Percentiles rank a stretch among this genome's conserved stretches.
Evolutionary conservation across 2,888 invertebrate genomes (phyloP).

Genomic region (Cepaea hortensis): DNA sequence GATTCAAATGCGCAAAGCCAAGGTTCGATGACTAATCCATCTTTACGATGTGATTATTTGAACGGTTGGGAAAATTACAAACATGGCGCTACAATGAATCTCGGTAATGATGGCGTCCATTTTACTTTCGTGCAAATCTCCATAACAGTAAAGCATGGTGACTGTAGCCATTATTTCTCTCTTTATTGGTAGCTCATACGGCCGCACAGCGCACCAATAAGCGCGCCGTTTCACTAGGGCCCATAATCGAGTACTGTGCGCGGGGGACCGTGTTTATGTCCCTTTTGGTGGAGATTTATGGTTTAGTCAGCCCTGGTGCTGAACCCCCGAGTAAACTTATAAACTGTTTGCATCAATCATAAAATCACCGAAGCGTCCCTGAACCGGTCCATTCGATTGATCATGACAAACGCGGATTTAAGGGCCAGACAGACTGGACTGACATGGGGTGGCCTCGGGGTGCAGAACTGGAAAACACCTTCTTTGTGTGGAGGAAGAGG

Average conservation of each 20-base stretch:
- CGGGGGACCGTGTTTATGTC: background rate
- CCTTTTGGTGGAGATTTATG: background rate
- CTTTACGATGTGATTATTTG: too few relatives aligned
- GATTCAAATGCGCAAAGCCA: too few relatives aligned
- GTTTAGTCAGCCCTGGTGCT: background rate
- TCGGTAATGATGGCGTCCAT: background rate
- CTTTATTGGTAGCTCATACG: too few relatives aligned
- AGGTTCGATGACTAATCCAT: too few relatives aligned
- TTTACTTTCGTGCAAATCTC: background rate
- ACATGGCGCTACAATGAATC: too few relatives aligned
- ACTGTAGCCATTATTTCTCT: too few relatives aligned
- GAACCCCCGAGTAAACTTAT: background rate
- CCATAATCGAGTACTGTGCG: background rate
- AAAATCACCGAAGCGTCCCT: conserved; percentile 8
- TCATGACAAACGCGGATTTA: conserved; percentile 5
- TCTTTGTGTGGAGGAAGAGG: too few relatives aligned
- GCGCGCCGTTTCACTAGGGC: background rate
- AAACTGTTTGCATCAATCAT: background rate
- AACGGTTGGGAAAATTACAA: too few relatives aligned
- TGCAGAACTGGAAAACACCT: background rate
- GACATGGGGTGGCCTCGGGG: background rate
- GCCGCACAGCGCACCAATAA: too few relatives aligned
- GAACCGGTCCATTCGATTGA: background rate
- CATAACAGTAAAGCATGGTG: background rate
- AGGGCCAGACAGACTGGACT: background rate